Conservation (phyloP, 2,113 vertebrate species). For the Lagopus leucura region DNA sequence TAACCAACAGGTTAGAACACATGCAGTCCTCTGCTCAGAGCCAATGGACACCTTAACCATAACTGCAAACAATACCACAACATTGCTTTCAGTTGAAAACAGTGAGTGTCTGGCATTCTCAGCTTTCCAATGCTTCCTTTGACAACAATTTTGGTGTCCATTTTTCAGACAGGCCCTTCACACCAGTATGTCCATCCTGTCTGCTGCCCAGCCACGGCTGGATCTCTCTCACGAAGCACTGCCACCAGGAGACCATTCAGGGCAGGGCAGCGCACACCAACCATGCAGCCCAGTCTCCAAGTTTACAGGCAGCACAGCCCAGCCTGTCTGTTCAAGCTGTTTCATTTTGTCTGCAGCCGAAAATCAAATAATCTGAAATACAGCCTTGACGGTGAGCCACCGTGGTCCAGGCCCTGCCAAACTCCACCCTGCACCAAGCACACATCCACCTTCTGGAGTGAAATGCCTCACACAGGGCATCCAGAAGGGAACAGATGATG, state of each 20-base stretch:
- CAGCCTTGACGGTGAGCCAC: background rate
- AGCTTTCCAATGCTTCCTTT: background rate
- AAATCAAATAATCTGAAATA: slow-evolving; percentile 34
- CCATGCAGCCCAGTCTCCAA: background rate
- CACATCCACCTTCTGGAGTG: background rate
- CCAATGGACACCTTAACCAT: background rate
- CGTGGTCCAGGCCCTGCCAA: background rate
- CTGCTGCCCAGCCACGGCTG: background rate
- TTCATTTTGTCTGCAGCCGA: slow-evolving; percentile 57
- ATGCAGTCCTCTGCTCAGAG: background rate
- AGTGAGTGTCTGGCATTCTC: background rate
- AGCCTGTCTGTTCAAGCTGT: slow-evolving; percentile 60
- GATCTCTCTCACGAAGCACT: background rate
- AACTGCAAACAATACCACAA: background rate
- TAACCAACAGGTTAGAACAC: background rate
- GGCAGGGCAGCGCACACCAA: background rate
- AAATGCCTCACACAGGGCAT: background rate
- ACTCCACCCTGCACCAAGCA: background rate
- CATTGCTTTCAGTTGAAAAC: background rate
- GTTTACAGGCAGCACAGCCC: slow-evolving; percentile 34
- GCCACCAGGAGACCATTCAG: fast-evolving
- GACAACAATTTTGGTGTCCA: background rate
- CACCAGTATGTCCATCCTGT: background rate
- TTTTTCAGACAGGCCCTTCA: slow-evolving; percentile 26
- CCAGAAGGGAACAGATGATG: background rate